Evolutionary conservation across 30 jellyfish, hydroid and myxozoan genomes (phyloP), one percentile per base, ranked within the genome.

Genomic region (Clytia hemisphaerica): DNA sequence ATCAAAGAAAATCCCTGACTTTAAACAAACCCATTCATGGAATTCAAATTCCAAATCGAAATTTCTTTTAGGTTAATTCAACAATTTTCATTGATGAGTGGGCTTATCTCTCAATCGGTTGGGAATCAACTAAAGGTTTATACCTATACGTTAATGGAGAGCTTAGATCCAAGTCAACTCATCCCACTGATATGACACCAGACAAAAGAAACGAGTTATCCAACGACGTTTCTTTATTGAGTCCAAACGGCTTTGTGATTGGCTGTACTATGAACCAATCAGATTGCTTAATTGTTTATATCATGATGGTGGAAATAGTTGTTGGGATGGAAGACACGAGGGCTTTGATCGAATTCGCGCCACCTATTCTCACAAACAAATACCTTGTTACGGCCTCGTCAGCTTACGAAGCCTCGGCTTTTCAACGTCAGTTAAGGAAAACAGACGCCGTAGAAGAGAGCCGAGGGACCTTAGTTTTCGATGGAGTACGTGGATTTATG

Each of bases 401-500:
- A 14, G 28, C 62, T 14, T 2, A 65, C 16, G 49, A 25, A 16
- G 27, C 26, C 24, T 7, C 58, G 1, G 58, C 62, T 2, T 10
- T 54, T 21, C 42, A 64, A 12, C 64, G 62, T 45, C 72, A 84
- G 1, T 31, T 35, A n/a, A 16, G 61, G 22, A 47, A 63, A 28
- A 84, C 61, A 6, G 75, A 59, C 37, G 87, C 84, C 30, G 58
- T 63, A 22, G 24, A 45, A 28, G 87, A 75, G 48, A 64, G 29
- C 55, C 78, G 85, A 16, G 87, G 87, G 35, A 84, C 54, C 25
- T 37, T 60, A 36, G 54, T 37, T 6, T 59, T 75, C 37, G 84
- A 75, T 75, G 87, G 87, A 3, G 38, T 58, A 22, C 64, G 36
- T 34, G 21, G 84, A 27, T 75, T 32, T 64, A 19, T 75, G 18